These are phyloP conservation scores for Macquaria ambigua DNA, from an alignment of 2,113 vertebrate species.

Conservation along the genomic window DNA sequence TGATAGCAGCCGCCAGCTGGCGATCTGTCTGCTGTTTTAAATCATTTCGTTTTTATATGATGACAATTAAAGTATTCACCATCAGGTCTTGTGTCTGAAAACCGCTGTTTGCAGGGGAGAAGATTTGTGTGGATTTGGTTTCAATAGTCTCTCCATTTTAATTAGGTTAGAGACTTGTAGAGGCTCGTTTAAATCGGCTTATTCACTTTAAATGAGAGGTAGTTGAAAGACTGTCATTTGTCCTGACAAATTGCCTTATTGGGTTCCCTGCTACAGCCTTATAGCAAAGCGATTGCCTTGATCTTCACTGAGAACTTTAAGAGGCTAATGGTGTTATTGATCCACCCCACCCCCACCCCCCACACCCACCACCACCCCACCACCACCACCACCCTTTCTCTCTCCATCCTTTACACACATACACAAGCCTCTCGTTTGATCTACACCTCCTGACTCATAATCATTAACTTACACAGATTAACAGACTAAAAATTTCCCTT, in stretches of 20 bases:
- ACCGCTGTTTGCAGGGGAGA: neutral
- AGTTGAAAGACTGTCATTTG: slow-evolving; percentile 55
- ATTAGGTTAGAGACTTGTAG: slow-evolving; percentile 16
- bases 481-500: slow-evolving; percentile 50
- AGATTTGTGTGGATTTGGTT: slow-evolving; percentile 45
- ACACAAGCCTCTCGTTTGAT: slow-evolving; percentile 32
- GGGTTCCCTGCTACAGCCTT: slow-evolving; percentile 10
- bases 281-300: slow-evolving; percentile 55
- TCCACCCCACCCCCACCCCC: slow-evolving; percentile 13
- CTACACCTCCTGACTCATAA: slow-evolving; percentile 54
- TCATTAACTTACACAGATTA: slow-evolving; percentile 70
- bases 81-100: slow-evolving; percentile 18
- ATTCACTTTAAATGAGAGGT: slow-evolving; percentile 53
- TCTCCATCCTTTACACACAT: slow-evolving; percentile 2
- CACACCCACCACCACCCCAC: neutral
- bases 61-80: neutral
- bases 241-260: slow-evolving; percentile 57
- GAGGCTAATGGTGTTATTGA: slow-evolving; percentile 68
- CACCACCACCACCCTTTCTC: neutral
- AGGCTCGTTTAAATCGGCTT: slow-evolving; percentile 43
- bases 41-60: neutral
- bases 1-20: slow-evolving; percentile 14
- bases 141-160: slow-evolving; percentile 42
- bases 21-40: slow-evolving; percentile 5
- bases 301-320: slow-evolving; percentile 63